phyloP scores from a whole-genome alignment of 2,797 vertebrate species.

The Characodon lateralis region DNA sequence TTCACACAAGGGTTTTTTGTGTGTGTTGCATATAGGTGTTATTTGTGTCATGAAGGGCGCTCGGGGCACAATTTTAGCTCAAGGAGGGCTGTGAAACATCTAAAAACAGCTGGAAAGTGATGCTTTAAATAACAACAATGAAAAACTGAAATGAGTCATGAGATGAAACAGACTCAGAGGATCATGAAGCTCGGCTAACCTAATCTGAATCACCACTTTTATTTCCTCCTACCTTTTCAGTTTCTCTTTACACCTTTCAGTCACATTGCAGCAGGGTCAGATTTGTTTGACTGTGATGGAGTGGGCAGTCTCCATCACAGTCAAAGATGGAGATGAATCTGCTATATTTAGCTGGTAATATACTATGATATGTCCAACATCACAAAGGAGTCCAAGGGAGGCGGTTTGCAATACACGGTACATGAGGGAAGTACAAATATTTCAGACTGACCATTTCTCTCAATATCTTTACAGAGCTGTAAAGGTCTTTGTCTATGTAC shows the following conservation, averaged over 20 bases:
- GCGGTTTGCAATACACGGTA: slow-evolving; percentile 18
- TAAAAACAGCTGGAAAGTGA: slow-evolving; percentile 15
- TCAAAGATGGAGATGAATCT: slow-evolving; percentile 14
- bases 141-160: slow-evolving; percentile 19
- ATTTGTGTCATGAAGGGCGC: not conserved
- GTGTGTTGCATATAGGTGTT: slow-evolving; percentile 8
- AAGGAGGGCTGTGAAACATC: slow-evolving; percentile 3
- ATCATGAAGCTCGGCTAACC: slow-evolving; percentile 8
- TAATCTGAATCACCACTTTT: slow-evolving; percentile 35
- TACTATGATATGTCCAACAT: slow-evolving; percentile 69
- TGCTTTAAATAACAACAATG: slow-evolving; percentile 25
- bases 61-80: not conserved
- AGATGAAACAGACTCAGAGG: slow-evolving; percentile 12
- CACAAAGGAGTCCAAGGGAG: slow-evolving; percentile 38
- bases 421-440: not conserved
- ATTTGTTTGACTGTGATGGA: slow-evolving; percentile 35
- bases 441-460: not conserved
- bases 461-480: not conserved
- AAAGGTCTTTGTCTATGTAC: not conserved
- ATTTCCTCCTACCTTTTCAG: slow-evolving; percentile 34
- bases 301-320: slow-evolving; percentile 24
- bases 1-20: not conserved
- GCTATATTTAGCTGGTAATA: slow-evolving; percentile 70
- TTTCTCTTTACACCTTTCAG: slow-evolving; percentile 20
- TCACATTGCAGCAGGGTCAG: slow-evolving; percentile 28